Evolutionary conservation across 2,113 vertebrate species (phyloP).

Genomic region (Sinocyclocheilus maitianheensis): DNA sequence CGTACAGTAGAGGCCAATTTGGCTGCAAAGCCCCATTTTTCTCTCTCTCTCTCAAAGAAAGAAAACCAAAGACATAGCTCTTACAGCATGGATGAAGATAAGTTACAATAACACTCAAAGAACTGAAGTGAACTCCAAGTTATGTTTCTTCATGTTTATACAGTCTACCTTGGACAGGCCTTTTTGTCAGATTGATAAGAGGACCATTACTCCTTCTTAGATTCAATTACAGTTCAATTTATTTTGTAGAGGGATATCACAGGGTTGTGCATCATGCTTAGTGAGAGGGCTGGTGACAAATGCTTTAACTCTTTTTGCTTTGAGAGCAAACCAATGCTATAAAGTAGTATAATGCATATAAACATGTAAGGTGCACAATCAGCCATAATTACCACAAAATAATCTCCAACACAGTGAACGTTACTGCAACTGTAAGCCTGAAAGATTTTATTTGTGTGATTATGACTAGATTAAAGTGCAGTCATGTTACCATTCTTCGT

Average conservation of each 20-base stretch:
- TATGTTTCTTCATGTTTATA: slow-evolving; percentile 36
- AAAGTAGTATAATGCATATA: too few species aligned
- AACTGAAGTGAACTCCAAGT: slow-evolving; percentile 24
- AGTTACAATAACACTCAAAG: slow-evolving; percentile 5
- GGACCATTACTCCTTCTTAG: slow-evolving; percentile 1
- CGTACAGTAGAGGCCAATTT: slow-evolving; percentile 44
- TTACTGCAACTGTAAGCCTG: too few species aligned
- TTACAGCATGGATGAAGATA: slow-evolving; percentile 16
- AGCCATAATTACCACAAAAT: too few species aligned
- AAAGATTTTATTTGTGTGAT: too few species aligned
- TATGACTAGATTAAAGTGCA: too few species aligned
- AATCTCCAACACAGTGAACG: too few species aligned
- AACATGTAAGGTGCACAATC: too few species aligned
- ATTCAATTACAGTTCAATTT: slow-evolving; percentile 17
- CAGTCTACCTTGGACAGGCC: background rate
- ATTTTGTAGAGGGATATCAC: background rate
- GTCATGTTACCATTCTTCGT: too few species aligned
- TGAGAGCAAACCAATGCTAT: background rate
- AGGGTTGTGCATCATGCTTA: background rate
- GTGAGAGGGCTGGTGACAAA: background rate
- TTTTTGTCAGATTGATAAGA: slow-evolving; percentile 20
- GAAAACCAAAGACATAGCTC: slow-evolving; percentile 42
- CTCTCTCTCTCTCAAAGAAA: slow-evolving; percentile 38
- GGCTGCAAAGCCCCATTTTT: slow-evolving; percentile 15
- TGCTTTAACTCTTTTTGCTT: background rate